These are phyloP conservation scores for Lagopus muta DNA, from an alignment of 2,113 vertebrate species.

Conservation along the genomic window DNA sequence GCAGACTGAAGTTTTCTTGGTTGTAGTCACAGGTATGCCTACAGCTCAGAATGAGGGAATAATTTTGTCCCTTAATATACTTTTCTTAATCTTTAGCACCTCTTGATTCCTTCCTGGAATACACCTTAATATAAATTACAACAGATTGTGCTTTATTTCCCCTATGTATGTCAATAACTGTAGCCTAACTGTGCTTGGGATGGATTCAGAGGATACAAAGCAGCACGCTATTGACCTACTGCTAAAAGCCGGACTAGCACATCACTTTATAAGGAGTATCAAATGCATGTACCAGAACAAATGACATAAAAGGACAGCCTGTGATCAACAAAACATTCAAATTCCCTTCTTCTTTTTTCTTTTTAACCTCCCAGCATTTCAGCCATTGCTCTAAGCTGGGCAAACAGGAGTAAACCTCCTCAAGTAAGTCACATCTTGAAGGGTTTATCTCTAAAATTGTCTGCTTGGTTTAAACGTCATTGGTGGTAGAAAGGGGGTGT, in stretches of 20 bases:
- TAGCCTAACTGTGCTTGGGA: background rate
- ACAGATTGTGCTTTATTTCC: background rate
- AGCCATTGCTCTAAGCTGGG: background rate
- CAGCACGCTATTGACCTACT: background rate
- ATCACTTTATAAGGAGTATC: background rate
- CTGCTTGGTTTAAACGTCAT: background rate
- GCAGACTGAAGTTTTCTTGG: background rate
- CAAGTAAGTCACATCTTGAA: background rate
- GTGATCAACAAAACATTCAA: background rate
- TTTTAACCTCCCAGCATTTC: background rate
- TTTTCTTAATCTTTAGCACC: background rate
- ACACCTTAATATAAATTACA: background rate
- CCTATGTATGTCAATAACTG: background rate
- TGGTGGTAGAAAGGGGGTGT: background rate
- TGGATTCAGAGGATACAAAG: background rate
- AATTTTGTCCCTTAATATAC: background rate
- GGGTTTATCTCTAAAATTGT: background rate
- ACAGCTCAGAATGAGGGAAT: background rate
- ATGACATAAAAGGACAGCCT: background rate
- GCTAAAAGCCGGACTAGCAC: background rate
- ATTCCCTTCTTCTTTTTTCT: too few species aligned
- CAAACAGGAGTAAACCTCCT: background rate
- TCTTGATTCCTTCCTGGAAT: background rate
- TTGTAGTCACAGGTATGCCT: background rate
- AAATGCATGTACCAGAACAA: background rate